A percentile compares a stretch with the other conserved stretches of the same genome.
phyloP scores from a whole-genome alignment of 2,113 vertebrate species.

The Murina feae region DNA sequence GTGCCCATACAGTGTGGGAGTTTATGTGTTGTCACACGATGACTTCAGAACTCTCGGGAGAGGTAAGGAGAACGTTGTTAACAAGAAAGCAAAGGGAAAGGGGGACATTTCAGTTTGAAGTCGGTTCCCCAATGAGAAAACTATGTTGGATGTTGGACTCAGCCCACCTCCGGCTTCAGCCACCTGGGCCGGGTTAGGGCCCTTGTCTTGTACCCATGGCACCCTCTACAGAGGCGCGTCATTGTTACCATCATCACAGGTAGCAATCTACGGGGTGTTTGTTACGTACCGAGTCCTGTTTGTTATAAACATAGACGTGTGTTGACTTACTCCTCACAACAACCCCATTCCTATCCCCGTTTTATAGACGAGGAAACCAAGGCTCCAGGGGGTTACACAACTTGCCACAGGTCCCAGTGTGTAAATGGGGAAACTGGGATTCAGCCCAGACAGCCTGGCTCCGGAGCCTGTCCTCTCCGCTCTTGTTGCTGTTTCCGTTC shows the following conservation, averaged over 20 bases:
- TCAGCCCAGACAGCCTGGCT: background rate
- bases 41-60: slow-evolving; percentile 14
- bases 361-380: background rate
- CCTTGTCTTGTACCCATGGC: no score
- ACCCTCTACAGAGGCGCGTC: background rate
- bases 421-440: background rate
- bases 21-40: background rate
- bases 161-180: background rate
- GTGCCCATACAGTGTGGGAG: background rate
- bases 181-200: background rate
- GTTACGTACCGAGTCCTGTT: accelerated
- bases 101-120: background rate
- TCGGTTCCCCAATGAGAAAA: background rate
- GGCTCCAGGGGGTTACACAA: background rate
- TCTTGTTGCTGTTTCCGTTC: background rate
- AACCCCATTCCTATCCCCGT: background rate
- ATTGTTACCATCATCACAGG: accelerated
- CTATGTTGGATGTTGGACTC: background rate
- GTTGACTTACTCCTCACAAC: background rate
- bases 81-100: background rate
- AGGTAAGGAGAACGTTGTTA: background rate
- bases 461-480: background rate
- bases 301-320: accelerated
- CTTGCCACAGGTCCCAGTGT: background rate
- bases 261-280: background rate